Evolutionary conservation across 2,888 invertebrate species (phyloP), one percentile per base, ranked within the genome.

Genomic region (Gymnosoma rotundatum): DNA sequence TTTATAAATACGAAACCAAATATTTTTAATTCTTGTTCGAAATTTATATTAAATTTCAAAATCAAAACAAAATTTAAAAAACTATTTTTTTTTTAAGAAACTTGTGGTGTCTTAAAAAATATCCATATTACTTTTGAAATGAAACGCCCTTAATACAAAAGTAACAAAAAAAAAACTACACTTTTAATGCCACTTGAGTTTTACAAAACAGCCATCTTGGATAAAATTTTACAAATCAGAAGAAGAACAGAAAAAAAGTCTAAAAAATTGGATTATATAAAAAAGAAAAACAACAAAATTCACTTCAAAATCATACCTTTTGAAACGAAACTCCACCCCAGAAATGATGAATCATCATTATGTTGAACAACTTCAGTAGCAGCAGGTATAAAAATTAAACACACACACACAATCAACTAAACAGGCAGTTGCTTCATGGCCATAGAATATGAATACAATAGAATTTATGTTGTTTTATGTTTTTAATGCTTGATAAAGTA

Each of bases 301-400:
- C 25, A 64, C 63, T 70, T n/a, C 25, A 69, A 67, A 61, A 3
- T 1, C 32, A 72, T 5, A 48, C 20, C 45, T 48, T 73, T n/a
- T 18, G 42, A 54, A 75, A 54, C 25, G 14, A 84, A 84, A 76
- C 87, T 87, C 87, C 87, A 87, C 87, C 87, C 87, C 48, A 73
- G 70, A 76, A 83, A 74, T 83, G 87, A 87, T 87, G 87, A 87
- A 86, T 87, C 87, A 87, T 87, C 85, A 61, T 38, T 50, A 61
- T 73, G 60, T 48, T 56, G 32, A 66, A 76, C 64, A 73, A 58
- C 69, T 78, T 61, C 54, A 61, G 69, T 54, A 54, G 69, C 63
- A 63, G 78, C 61, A 70, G 69, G 69, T 70, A 83, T 54, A 73
- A 42, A 42, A 42, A 42, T 54, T 25, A n/a, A 78, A 64, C 10